Evolutionary conservation across 2,113 vertebrate genomes (phyloP), one percentile per base, ranked within the genome.

Genomic region (Prolemur simus): DNA sequence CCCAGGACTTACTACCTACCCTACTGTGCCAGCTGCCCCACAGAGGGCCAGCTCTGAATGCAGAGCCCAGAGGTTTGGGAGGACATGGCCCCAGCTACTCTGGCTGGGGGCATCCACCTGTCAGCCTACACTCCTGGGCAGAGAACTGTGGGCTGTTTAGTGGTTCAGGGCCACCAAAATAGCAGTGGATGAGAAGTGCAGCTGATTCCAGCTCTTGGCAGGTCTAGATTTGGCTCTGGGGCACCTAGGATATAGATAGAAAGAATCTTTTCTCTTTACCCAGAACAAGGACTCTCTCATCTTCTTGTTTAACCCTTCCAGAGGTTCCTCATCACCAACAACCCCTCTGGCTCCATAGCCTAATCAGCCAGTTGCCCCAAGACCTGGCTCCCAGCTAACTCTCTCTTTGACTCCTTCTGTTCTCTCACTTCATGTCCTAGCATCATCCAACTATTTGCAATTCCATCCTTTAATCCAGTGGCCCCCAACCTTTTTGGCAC

Each of bases 161-260:
- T 20, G 32, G 21, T 66, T 73, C 23, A 20, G 32, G 27, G 18
- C 0, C 4, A 3, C 58, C 42, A 69, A 2, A 13, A 8, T 0
- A 23, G 14, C 0, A 5, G 39, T 1, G 6, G 39, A n/a, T 3
- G 6, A 45, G 32, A 2, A 20, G 0, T 0, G 4, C 34, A 71
- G 32, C 6, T 23, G 37, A 68, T 37, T 52, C 21, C 1, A 9
- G 12, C 42, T 94, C 42, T 78, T n/a, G 13, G 63, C 12, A 23
- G 2, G 1, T 2, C n/a, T 76, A 9, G 56, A 47, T 66, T 88
- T 88, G 56, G 29, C 54, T 58, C 20, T 45, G 34, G 64, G 29
- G 7, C 4, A 32, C 58, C 42, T 52, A 37, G 15, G 17, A 45
- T 13, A 9, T 18, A 23, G 3, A 34, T 12, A 14, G 23, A 47